phyloP scores from a whole-genome alignment of 2,797 vertebrate species.

The Tenualosa ilisha region DNA sequence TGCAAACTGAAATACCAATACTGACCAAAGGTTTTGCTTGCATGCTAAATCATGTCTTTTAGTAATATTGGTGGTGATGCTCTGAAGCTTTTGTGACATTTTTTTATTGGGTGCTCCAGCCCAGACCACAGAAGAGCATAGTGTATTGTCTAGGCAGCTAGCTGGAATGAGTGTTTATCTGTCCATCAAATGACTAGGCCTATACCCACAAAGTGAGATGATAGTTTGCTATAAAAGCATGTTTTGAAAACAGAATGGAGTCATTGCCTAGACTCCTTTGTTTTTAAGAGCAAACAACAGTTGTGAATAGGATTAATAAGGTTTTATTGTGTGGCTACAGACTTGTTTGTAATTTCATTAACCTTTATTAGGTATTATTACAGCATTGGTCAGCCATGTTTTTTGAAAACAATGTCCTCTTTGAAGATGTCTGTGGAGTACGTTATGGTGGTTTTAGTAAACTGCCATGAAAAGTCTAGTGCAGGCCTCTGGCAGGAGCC shows the following conservation, averaged over 20 bases:
- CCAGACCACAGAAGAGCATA: neutral
- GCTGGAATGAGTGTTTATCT: neutral
- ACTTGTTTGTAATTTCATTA: neutral
- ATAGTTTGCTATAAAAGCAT: neutral
- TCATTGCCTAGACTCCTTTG: neutral
- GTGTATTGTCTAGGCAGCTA: neutral
- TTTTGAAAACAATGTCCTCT: neutral
- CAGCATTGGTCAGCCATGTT: neutral
- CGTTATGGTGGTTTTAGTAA: neutral
- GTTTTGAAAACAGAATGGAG: neutral
- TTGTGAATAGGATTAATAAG: neutral
- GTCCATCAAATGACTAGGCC: neutral
- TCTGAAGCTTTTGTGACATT: neutral
- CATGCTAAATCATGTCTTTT: neutral
- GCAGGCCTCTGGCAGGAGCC: constrained; percentile 32
- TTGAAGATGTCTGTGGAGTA: neutral
- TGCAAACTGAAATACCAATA: neutral
- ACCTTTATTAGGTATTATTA: neutral
- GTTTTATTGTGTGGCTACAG: neutral
- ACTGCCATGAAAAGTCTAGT: constrained; percentile 19
- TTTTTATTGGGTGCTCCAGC: neutral
- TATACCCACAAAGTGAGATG: neutral
- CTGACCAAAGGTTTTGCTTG: neutral
- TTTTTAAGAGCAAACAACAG: neutral
- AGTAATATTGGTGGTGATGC: neutral